Base-by-base conservation (phyloP, 1,140 invertebrate species). In the Pseudomyrmex concolor region DNA sequence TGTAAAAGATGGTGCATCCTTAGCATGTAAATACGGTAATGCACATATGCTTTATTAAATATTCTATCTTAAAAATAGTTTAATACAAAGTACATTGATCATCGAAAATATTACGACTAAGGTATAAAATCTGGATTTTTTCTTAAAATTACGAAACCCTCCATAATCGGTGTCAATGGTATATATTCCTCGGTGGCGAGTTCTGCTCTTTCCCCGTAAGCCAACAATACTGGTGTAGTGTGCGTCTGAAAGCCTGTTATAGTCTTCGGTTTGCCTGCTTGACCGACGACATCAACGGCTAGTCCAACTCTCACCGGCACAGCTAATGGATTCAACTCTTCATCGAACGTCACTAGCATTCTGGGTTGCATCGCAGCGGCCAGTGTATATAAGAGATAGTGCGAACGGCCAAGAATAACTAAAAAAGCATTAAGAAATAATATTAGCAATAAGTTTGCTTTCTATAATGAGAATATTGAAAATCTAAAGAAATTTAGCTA, bases 231-330 rank as follows among this genome's bases (percentile, higher is more conserved):
- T 1, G 99, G 99, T 9, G 99, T 99, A 12, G 99, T 99, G 92
- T 99, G 99, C 1, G 99, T 99, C 94, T 99, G 99, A 91, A 99
- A 99, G 25, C 99, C 99, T 22, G 99, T 99, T 68, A 99, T 99
- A 1, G 99, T 99, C 95, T 99, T 99, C 0, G 99, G 99, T 91
- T 99, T 99, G 51, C 99, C 99, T 8, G 99, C 99, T 95, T 99
- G 99, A 7, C 99, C 99, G 22, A 99, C 99, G 7, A 99, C 98
- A 95, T 99, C 99, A 1, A 99, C 99, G 66, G 99, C 99, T 95
- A 99, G 97, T 92, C 99, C 99, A 86, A 99, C 99, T 88, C 99
- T 96, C 0, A 99, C 99, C 50, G 98, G 97, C 4, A 99, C 98
- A 81, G 99, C 97, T 59, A 99, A 93, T 62, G 99, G 98, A 92